Percentiles rank a stretch among this genome's conserved stretches.
Evolutionary conservation across 2,888 invertebrate species (phyloP).

Genomic region (Therioaphis trifolii): DNA sequence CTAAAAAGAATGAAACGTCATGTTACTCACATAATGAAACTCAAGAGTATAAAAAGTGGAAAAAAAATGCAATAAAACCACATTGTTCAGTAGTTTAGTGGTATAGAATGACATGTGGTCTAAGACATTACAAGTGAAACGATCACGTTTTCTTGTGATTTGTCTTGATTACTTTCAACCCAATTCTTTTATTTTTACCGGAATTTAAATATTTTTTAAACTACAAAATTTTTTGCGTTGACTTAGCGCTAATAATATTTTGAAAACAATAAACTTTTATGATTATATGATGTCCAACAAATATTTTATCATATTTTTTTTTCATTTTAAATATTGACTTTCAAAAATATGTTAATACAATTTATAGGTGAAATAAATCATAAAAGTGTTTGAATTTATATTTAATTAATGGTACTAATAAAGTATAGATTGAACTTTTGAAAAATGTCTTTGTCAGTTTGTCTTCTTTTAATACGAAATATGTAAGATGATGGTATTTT

Average conservation of each 20-base stretch:
- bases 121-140: conserved; percentile 36
- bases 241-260: background rate
- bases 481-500: background rate
- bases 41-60: conserved; percentile 9
- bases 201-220: background rate
- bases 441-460: background rate
- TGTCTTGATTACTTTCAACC: background rate
- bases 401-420: background rate
- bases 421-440: background rate
- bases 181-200: background rate
- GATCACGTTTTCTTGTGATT: conserved; percentile 39
- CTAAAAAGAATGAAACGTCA: conserved; percentile 55
- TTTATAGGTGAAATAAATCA: background rate
- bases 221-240: background rate
- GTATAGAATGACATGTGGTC: conserved; percentile 50
- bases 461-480: background rate
- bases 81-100: conserved; percentile 41
- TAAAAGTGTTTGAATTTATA: background rate
- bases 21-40: conserved; percentile 59
- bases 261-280: background rate
- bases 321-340: background rate
- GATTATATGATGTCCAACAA: too few species aligned
- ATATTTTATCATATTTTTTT: background rate
- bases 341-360: too few species aligned
- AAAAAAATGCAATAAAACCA: conserved; percentile 48